Base-by-base conservation (phyloP, 2,113 vertebrate genomes). In the Benthochromis sp. region DNA sequence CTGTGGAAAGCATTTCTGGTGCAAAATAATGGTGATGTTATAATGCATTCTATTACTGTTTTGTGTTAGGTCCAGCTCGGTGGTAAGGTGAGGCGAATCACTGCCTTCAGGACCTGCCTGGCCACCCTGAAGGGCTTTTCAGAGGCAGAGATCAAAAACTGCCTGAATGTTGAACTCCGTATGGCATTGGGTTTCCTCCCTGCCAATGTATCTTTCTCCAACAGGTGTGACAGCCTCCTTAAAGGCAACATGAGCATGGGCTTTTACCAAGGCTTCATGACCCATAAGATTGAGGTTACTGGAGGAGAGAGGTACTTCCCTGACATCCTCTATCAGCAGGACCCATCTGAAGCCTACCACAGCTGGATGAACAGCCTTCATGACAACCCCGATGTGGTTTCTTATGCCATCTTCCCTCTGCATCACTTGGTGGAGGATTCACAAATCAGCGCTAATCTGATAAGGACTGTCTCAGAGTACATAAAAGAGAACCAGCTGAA, bases 181-280 rank as follows among this genome's bases (percentile, higher is more conserved):
- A 86, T 95, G 45, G 89, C 91, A 36, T 91, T 97, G 2, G 96
- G 96, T 4, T 96, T 97, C 63, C 47, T 96, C 2, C 94, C 95
- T 1, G 92, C 76, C n/a, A 96, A 96, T n/a, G 91, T 16, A 1
- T 94, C 95, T 2, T 86, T 95, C 78, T 95, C 94, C 36, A 96
- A 95, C 88, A 96, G 94, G 83, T 97, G 96, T 19, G 91, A 91
- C 16, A 57, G 87, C 6, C 88, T 96, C 17, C 45, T 96, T 71
- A 96, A 95, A 71, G 93, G 95, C 5, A 96, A 96, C 36, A 92
- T 96, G 92, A 96, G 89, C 86, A 95, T 94, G 94, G 96, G 95
- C 53, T 96, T 96, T 92, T 95, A 96, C 86, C 95, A 96, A 69
- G 94, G 94, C 12, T 97, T 97, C 89, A 96, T 96, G 94, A 96